These are phyloP conservation scores for Carlito syrichta DNA, from an alignment of 2,113 vertebrate genomes.

Conservation along the genomic window DNA sequence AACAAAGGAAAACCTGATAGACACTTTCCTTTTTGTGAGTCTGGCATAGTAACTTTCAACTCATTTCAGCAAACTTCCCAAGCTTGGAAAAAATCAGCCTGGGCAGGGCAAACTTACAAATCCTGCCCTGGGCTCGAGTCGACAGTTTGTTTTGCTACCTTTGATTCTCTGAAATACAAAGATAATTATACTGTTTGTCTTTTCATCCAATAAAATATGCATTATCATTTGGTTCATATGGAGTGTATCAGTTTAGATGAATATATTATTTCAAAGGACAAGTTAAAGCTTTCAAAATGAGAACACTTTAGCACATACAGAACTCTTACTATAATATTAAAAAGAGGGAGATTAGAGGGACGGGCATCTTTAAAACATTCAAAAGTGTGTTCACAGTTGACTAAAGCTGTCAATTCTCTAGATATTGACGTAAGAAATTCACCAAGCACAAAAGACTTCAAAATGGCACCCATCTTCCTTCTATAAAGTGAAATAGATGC, in stretches of 20 bases:
- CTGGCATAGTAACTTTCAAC: constrained; percentile 35
- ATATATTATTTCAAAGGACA: constrained; percentile 3
- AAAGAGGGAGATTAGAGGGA: background rate
- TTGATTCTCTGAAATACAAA: constrained; percentile 50
- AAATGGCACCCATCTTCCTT: background rate
- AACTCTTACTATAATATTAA: constrained; percentile 27
- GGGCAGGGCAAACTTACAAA: background rate
- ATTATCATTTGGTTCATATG: constrained; percentile 32
- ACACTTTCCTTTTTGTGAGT: constrained; percentile 58
- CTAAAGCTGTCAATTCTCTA: constrained; percentile 17
- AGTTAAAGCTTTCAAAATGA: background rate
- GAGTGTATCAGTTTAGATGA: constrained; percentile 29
- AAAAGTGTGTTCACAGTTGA: background rate
- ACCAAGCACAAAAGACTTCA: background rate
- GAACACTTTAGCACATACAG: constrained; percentile 23
- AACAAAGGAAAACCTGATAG: constrained; percentile 73
- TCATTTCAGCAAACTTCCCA: constrained; percentile 49
- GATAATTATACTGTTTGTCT: constrained; percentile 58
- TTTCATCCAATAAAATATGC: constrained; percentile 55
- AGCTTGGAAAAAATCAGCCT: background rate
- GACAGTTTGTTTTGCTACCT: constrained; percentile 37
- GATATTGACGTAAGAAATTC: constrained; percentile 13
- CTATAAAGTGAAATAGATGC: background rate
- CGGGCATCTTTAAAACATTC: constrained; percentile 25
- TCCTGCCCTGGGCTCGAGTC: background rate